Percentiles rank a stretch among this genome's conserved stretches.
Conservation (phyloP, 2,797 vertebrate genomes). For the Aeoliscus strigatus region DNA sequence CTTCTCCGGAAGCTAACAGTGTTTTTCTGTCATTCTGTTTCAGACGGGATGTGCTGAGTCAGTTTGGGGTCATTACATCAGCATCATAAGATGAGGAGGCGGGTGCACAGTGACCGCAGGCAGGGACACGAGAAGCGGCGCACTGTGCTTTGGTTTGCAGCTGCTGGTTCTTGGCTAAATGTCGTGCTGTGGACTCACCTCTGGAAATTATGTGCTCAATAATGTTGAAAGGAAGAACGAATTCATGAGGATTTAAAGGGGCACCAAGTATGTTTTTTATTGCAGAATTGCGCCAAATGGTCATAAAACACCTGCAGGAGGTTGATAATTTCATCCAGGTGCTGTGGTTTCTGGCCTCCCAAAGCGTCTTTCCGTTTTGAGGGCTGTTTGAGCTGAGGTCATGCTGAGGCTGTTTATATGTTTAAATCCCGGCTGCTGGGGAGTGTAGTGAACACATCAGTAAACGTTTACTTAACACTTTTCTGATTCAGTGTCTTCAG, state of each 20-base stretch:
- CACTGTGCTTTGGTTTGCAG: conserved; percentile 26
- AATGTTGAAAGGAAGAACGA: conserved; percentile 27
- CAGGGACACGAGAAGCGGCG: conserved; percentile 26
- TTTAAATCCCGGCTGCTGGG: conserved; percentile 13
- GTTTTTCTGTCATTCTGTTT: conserved; percentile 31
- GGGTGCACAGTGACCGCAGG: conserved; percentile 26
- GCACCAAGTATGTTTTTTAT: conserved; percentile 28
- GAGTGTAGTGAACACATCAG: conserved; percentile 5
- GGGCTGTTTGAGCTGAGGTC: conserved; percentile 16
- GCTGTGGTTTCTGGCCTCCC: conserved; percentile 15
- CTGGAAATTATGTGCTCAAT: conserved; percentile 18
- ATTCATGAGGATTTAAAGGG: conserved; percentile 14
- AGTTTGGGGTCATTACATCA: conserved; percentile 40
- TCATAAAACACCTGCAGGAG: conserved; percentile 40
- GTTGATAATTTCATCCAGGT: conserved; percentile 13
- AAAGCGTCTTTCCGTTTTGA: no score
- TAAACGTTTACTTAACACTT: conserved; percentile 1
- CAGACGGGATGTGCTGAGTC: conserved; percentile 44
- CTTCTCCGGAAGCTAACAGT: conserved; percentile 11
- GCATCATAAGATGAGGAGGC: conserved; percentile 37
- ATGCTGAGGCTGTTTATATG: conserved; percentile 12
- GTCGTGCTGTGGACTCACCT: conserved; percentile 10
- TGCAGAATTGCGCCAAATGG: conserved; percentile 14
- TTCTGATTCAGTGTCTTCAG: no score
- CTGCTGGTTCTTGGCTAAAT: conserved; percentile 23